These are phyloP conservation scores for Microctenopoma lineatum DNA, from an alignment of 2,797 vertebrate genomes.

Conservation along the genomic window DNA sequence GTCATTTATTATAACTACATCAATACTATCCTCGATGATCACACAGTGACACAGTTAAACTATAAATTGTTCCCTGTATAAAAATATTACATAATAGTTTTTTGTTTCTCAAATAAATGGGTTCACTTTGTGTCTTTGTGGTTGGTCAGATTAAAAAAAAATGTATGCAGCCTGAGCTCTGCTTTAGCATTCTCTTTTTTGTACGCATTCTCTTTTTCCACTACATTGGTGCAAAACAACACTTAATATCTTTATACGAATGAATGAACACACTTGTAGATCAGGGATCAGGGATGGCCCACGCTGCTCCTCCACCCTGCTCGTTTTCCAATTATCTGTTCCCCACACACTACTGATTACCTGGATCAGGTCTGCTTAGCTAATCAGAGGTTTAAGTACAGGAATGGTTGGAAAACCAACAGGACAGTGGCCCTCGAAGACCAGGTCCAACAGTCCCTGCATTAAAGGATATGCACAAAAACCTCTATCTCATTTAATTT, in stretches of 20 bases:
- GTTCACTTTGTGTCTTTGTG: not conserved
- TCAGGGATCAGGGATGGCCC: no score
- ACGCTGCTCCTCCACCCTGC: no score
- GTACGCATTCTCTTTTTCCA: not conserved
- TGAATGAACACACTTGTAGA: not conserved
- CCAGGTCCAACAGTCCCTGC: not conserved
- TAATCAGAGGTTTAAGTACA: no score
- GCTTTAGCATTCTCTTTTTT: not conserved
- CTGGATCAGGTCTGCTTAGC: no score
- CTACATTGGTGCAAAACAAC: not conserved
- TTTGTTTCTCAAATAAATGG: not conserved
- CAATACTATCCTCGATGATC: not conserved
- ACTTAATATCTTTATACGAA: no score
- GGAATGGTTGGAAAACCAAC: no score
- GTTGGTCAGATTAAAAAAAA: conserved; percentile 2
- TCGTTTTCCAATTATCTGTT: no score
- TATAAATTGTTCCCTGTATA: not conserved
- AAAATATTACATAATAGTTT: not conserved
- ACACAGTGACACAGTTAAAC: not conserved
- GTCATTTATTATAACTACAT: conserved; percentile 1
- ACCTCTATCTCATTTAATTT: conserved; percentile 21
- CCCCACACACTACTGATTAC: no score
- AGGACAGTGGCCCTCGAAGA: no score
- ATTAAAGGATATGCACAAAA: conserved; percentile 1
- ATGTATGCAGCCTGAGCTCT: not conserved